Conservation (phyloP, 2,113 vertebrate genomes). For the Aythya baeri region DNA sequence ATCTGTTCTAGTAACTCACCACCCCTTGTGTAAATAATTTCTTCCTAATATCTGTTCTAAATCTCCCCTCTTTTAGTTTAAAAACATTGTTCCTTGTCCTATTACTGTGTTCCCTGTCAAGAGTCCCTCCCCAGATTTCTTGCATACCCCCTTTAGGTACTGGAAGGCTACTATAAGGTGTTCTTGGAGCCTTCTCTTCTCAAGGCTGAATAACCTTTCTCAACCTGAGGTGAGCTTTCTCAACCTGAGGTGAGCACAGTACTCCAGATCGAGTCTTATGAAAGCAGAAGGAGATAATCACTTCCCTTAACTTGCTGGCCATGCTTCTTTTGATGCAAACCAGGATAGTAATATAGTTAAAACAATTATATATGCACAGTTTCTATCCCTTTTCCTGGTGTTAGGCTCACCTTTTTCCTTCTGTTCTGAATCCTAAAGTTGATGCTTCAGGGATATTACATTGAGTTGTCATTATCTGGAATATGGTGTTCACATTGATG, state of each 20-base stretch:
- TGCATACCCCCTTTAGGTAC: no score
- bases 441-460: background rate
- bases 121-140: background rate
- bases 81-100: background rate
- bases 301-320: background rate
- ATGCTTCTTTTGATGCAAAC: background rate
- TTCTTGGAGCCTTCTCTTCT: background rate
- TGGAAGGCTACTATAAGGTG: background rate
- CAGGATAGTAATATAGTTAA: background rate
- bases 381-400: background rate
- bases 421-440: background rate
- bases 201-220: background rate
- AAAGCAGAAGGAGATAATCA: background rate
- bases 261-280: background rate
- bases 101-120: background rate
- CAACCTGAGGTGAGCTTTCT: background rate
- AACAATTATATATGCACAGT: background rate
- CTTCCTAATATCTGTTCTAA: background rate
- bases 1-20: background rate
- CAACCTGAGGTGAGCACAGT: background rate
- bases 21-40: background rate
- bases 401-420: background rate
- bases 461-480: background rate
- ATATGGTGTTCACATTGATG: background rate
- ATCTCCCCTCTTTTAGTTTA: background rate